Conservation (phyloP, 2,888 invertebrate genomes). For the Kuschelorhynchus macadamiae region DNA sequence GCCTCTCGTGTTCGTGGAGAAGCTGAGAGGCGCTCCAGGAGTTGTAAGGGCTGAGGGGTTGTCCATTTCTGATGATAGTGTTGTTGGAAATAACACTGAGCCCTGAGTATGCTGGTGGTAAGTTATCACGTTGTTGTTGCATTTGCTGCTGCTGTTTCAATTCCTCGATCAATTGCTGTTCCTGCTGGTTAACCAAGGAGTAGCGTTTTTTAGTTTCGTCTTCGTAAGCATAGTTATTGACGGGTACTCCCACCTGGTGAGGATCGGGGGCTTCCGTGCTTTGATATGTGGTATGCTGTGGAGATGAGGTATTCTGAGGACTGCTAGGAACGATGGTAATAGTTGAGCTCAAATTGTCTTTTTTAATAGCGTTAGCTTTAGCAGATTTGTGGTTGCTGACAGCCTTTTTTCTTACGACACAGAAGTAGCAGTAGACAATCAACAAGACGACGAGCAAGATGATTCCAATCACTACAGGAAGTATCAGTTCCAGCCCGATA, state of each 20-base stretch:
- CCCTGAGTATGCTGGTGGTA: slow-evolving; percentile 61
- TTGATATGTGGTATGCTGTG: slow-evolving; percentile 60
- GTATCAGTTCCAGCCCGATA: slow-evolving; percentile 69
- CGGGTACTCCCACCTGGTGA: slow-evolving; percentile 69
- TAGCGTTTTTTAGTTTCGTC: slow-evolving; percentile 70
- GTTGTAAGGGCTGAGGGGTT: slow-evolving; percentile 71
- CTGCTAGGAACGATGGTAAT: slow-evolving; percentile 69
- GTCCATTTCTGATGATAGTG: slow-evolving; percentile 66
- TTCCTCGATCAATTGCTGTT: slow-evolving; percentile 69
- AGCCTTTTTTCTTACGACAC: slow-evolving; percentile 67
- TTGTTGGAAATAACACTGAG: slow-evolving; percentile 67
- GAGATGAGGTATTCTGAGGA: slow-evolving; percentile 59
- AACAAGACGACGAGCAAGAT: slow-evolving; percentile 67
- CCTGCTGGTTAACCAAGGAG: slow-evolving; percentile 69
- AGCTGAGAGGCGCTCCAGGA: slow-evolving; percentile 76
- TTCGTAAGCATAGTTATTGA: slow-evolving; percentile 67
- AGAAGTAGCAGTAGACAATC: slow-evolving; percentile 70
- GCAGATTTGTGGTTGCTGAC: slow-evolving; percentile 59
- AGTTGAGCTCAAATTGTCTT: slow-evolving; percentile 65
- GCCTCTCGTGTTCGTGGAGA: slow-evolving; percentile 73
- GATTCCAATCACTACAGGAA: slow-evolving; percentile 70
- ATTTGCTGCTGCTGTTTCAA: slow-evolving; percentile 67
- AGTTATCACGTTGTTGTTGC: slow-evolving; percentile 58
- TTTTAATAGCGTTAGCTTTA: slow-evolving; percentile 60
- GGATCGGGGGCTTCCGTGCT: slow-evolving; percentile 65